Conservation (phyloP, 2,797 vertebrate genomes). For the Chlorospingus flavigularis region DNA sequence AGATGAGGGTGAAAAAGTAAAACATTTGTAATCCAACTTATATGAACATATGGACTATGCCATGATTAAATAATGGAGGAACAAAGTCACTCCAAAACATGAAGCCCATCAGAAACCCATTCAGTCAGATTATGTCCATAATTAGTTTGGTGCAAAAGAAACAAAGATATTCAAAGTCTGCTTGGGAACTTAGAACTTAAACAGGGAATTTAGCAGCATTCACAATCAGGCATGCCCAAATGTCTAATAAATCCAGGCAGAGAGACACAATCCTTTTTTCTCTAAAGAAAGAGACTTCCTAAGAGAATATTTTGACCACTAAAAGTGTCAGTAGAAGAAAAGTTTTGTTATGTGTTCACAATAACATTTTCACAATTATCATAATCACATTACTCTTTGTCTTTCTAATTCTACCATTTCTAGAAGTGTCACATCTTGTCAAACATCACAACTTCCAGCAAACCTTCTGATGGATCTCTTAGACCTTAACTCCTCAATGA, state of each 20-base stretch:
- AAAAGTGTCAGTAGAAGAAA: not conserved
- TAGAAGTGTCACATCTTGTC: not conserved
- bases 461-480: not conserved
- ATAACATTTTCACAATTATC: not conserved
- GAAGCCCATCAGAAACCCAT: not conserved
- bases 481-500: not conserved
- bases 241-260: not conserved
- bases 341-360: not conserved
- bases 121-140: not conserved
- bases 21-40: not conserved
- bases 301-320: not conserved
- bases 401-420: not conserved
- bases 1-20: not conserved
- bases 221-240: not conserved
- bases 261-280: not conserved
- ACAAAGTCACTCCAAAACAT: not conserved
- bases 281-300: not conserved
- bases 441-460: not conserved
- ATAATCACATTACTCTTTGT: not conserved
- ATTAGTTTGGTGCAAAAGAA: not conserved
- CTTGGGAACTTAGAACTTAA: not conserved
- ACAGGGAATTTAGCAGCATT: not conserved
- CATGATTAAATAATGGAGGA: not conserved
- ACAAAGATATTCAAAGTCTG: not conserved
- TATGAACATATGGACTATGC: not conserved